Conservation (phyloP, 2,113 vertebrate genomes). For the Pseudopodoces humilis region DNA sequence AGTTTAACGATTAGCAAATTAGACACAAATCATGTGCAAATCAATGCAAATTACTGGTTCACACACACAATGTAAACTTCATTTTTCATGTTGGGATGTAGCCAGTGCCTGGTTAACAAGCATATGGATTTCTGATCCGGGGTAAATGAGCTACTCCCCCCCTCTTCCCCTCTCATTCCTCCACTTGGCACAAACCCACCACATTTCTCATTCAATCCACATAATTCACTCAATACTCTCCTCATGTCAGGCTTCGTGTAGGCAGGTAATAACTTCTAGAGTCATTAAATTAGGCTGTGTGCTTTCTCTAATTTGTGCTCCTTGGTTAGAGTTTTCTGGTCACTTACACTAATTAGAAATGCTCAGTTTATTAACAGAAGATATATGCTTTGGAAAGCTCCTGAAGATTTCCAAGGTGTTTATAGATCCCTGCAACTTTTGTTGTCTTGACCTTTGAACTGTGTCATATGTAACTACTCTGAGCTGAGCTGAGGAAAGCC, state of each 20-base stretch:
- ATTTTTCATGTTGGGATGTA: conserved; percentile 53
- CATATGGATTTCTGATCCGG: conserved; percentile 60
- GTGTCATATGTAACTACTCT: background rate
- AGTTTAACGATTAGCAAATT: conserved; percentile 54
- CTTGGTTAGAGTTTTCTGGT: conserved; percentile 39
- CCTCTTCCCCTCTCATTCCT: background rate
- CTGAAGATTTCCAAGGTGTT: background rate
- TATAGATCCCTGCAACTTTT: background rate
- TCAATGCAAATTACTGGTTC: conserved; percentile 64
- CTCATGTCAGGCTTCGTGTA: background rate
- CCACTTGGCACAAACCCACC: background rate
- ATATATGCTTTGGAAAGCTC: background rate
- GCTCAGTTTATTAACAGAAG: conserved; percentile 3
- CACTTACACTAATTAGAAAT: conserved; percentile 38
- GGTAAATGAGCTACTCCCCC: conserved; percentile 43
- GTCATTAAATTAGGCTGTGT: conserved; percentile 52
- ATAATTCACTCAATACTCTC: conserved; percentile 30
- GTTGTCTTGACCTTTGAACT: background rate
- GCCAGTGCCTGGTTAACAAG: conserved; percentile 50
- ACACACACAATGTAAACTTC: conserved; percentile 48
- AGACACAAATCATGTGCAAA: conserved; percentile 67
- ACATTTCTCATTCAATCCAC: conserved; percentile 12
- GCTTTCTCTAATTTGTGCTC: conserved; percentile 42
- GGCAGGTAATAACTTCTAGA: conserved; percentile 48
- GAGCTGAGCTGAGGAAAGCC: background rate